A percentile compares a stretch with the other conserved stretches of the same genome.
Conservation (phyloP, 2,888 invertebrate genomes). For the Callosobruchus maculatus region DNA sequence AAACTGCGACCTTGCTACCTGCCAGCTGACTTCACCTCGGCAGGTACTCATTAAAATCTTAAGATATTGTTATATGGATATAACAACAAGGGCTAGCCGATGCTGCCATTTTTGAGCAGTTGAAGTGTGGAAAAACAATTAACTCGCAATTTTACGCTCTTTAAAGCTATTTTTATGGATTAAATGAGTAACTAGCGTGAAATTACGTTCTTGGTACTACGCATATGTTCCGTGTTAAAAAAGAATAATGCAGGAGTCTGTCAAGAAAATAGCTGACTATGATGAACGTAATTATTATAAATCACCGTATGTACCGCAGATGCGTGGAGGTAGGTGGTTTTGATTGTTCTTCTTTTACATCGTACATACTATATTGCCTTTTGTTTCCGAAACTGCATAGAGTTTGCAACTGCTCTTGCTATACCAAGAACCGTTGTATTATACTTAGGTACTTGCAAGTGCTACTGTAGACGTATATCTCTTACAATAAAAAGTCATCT, state of each 20-base stretch:
- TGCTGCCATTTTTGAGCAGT: neutral
- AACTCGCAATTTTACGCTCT: neutral
- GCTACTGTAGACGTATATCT: no score
- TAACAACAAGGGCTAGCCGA: neutral
- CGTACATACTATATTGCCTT: neutral
- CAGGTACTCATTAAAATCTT: neutral
- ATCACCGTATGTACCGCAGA: neutral
- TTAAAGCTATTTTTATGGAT: neutral
- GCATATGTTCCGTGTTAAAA: neutral
- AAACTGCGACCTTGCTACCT: neutral
- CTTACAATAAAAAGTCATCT: no score
- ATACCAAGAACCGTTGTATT: no score
- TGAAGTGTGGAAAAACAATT: neutral
- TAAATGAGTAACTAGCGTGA: neutral
- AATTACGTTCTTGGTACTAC: neutral
- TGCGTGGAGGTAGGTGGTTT: neutral
- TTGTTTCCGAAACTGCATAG: no score
- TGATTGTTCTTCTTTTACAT: neutral
- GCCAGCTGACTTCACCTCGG: neutral
- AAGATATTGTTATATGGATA: neutral
- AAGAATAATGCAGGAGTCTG: neutral
- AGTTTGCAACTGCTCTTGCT: no score
- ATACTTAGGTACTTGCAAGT: no score
- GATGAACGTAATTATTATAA: neutral
- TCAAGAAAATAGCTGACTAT: neutral